phyloP scores from a whole-genome alignment of 1,140 invertebrate species.

The Lordiphosa collinella region DNA sequence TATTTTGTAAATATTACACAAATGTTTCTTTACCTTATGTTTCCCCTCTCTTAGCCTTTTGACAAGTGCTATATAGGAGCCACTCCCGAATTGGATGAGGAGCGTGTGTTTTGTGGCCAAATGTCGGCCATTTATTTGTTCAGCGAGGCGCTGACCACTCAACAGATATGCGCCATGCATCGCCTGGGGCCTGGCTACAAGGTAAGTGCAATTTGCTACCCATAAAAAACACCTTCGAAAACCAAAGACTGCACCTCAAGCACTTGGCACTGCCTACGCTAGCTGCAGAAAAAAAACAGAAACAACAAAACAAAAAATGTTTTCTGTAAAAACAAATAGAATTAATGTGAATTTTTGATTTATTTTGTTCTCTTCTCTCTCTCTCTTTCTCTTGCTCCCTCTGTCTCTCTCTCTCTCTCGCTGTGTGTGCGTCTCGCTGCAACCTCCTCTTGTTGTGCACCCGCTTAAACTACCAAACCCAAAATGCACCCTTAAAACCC shows the following conservation, averaged over 20 bases:
- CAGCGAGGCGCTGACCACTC: slow-evolving; percentile 96
- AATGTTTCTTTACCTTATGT: too few species aligned
- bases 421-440: slow-evolving; percentile 8
- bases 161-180: slow-evolving; percentile 98
- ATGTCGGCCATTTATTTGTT: slow-evolving; percentile 99
- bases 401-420: slow-evolving; percentile 13
- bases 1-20: too few species aligned
- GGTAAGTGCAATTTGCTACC: slow-evolving; percentile 81
- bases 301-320: slow-evolving; percentile 5
- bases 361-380: slow-evolving; percentile 32
- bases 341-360: slow-evolving; percentile 36
- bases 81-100: slow-evolving; percentile 96
- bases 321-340: slow-evolving; percentile 25
- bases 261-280: slow-evolving; percentile 25
- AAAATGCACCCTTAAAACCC: slow-evolving; percentile 8
- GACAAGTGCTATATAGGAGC: slow-evolving; percentile 99
- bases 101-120: slow-evolving; percentile 98
- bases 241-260: not conserved
- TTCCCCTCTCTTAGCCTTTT: slow-evolving; percentile 91
- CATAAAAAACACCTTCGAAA: not conserved
- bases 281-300: slow-evolving; percentile 25
- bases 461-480: slow-evolving; percentile 28
- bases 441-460: not conserved
- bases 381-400: slow-evolving; percentile 20
- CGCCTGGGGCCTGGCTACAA: slow-evolving; percentile 97